Conservation (phyloP, 2,888 invertebrate species). For the Hymenopus coronatus region DNA sequence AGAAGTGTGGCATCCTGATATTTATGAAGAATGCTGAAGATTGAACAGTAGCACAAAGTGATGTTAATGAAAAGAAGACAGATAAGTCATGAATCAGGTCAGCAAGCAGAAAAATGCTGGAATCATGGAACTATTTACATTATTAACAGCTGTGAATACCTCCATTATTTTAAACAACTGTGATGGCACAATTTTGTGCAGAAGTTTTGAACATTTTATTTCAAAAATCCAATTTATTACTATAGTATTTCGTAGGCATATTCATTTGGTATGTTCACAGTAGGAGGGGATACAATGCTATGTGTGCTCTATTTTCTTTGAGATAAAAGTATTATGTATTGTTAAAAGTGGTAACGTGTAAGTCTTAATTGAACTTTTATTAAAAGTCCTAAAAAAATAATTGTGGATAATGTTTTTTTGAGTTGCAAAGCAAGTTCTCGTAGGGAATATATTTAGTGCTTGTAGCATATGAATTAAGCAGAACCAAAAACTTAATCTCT, state of each 20-base stretch:
- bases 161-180: not conserved
- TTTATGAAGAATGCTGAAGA: not conserved
- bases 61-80: not conserved
- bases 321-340: not conserved
- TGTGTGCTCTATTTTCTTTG: not conserved
- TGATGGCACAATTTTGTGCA: not conserved
- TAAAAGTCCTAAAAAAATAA: not conserved
- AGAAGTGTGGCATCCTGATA: not conserved
- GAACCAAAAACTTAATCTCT: not conserved
- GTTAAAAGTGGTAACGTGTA: not conserved
- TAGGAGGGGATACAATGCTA: not conserved
- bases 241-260: not conserved
- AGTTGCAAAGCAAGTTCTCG: not conserved
- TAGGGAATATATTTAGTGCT: not conserved
- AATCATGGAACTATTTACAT: not conserved
- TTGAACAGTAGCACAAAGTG: not conserved
- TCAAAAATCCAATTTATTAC: not conserved
- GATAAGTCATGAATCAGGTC: not conserved
- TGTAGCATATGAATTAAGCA: not conserved
- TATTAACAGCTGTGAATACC: not conserved
- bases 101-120: not conserved
- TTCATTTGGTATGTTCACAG: not conserved
- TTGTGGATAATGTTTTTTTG: not conserved
- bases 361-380: not conserved
- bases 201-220: not conserved